These are phyloP conservation scores for Muscina levida DNA, from an alignment of 2,888 invertebrate species.

Conservation along the genomic window DNA sequence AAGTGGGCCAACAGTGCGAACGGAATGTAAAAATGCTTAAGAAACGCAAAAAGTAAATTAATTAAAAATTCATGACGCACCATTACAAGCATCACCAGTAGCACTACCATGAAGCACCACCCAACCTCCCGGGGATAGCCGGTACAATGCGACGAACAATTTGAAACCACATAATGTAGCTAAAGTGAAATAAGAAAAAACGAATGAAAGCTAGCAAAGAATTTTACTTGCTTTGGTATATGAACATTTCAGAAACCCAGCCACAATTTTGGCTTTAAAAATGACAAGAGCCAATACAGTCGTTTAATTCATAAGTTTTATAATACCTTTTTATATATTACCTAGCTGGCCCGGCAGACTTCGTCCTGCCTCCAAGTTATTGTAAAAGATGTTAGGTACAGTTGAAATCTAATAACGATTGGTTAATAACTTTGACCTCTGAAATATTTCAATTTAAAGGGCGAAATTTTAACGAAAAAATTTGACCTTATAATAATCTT, in stretches of 20 bases:
- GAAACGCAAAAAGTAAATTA: constrained; percentile 69
- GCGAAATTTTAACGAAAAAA: too few species aligned
- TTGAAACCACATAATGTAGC: constrained; percentile 56
- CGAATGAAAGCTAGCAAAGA: constrained; percentile 34
- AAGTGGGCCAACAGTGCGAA: constrained; percentile 27
- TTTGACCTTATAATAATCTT: too few species aligned
- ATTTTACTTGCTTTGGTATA: constrained; percentile 20
- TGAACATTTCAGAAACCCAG: not conserved
- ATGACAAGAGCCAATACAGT: too few species aligned
- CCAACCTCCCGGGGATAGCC: not conserved
- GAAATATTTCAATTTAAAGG: too few species aligned
- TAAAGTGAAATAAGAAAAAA: constrained; percentile 32
- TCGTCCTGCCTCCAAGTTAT: too few species aligned
- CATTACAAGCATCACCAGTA: constrained; percentile 49
- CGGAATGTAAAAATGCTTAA: constrained; percentile 43
- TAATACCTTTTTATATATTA: too few species aligned
- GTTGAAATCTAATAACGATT: too few species aligned
- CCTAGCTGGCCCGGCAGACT: too few species aligned
- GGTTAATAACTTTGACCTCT: too few species aligned
- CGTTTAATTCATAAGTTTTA: too few species aligned
- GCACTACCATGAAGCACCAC: not conserved
- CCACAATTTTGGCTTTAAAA: too few species aligned
- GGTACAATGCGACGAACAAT: constrained; percentile 46
- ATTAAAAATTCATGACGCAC: constrained; percentile 71
- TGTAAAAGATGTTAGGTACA: too few species aligned